phyloP scores from a whole-genome alignment of 2,113 vertebrate species.

The Mystacornis crossleyi region DNA sequence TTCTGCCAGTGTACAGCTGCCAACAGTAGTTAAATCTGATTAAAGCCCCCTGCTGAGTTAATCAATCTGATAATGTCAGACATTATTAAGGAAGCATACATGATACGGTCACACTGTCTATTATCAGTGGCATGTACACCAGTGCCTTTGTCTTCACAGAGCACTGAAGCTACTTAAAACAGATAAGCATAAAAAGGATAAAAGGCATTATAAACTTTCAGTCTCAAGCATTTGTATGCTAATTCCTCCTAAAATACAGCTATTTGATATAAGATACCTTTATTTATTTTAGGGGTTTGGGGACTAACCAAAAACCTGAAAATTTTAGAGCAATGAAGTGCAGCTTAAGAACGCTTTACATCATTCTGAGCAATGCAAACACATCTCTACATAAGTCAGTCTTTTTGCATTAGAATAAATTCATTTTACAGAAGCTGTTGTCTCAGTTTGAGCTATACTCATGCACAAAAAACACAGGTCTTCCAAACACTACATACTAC shows the following conservation, averaged over 20 bases:
- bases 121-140: slow-evolving; percentile 58
- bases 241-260: slow-evolving; percentile 36
- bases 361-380: not conserved
- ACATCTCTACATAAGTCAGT: not conserved
- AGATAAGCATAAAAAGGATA: slow-evolving; percentile 40
- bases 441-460: not conserved
- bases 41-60: slow-evolving; percentile 69
- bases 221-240: slow-evolving; percentile 24
- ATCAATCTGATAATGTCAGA: slow-evolving; percentile 80
- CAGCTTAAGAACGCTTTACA: not conserved
- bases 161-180: slow-evolving; percentile 45
- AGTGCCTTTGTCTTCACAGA: slow-evolving; percentile 64
- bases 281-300: not conserved
- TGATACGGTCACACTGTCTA: slow-evolving; percentile 63
- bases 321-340: not conserved
- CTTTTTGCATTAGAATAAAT: not conserved
- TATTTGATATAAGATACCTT: not conserved
- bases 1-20: slow-evolving; percentile 69
- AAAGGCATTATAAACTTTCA: slow-evolving; percentile 27
- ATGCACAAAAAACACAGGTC: not conserved
- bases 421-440: not conserved
- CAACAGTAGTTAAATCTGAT: slow-evolving; percentile 77
- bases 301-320: not conserved
- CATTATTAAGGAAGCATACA: slow-evolving; percentile 74
- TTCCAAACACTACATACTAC: not conserved